Evolutionary conservation across 2,888 invertebrate genomes (phyloP).

Genomic region (Anodontia alba): DNA sequence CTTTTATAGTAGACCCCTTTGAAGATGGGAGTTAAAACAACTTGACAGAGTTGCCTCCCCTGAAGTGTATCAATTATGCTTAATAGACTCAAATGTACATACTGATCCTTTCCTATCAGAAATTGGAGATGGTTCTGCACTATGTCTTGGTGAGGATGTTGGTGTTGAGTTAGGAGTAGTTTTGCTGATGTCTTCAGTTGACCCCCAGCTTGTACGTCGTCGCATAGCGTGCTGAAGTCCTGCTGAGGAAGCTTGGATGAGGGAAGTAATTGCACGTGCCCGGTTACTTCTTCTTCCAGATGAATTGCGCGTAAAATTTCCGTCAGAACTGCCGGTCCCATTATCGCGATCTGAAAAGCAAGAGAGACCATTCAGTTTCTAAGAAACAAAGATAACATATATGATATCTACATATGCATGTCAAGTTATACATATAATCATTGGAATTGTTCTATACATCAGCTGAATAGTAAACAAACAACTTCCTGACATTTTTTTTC

Average conservation of each 20-base stretch:
- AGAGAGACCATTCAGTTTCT: background rate
- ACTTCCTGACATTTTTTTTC: too few relatives aligned
- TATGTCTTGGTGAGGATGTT: constrained; percentile 64
- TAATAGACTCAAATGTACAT: too few relatives aligned
- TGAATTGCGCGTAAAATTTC: constrained; percentile 49
- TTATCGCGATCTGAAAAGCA: background rate
- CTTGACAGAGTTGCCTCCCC: too few relatives aligned
- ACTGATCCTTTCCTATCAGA: constrained; percentile 46
- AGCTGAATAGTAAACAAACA: too few relatives aligned
- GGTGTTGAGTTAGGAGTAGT: constrained; percentile 51
- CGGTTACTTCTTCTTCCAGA: constrained; percentile 71
- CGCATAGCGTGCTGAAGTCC: constrained; percentile 66
- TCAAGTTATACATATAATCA: too few relatives aligned
- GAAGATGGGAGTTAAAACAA: too few relatives aligned
- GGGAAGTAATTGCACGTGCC: constrained; percentile 70
- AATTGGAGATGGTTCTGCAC: constrained; percentile 67
- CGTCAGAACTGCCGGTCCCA: background rate
- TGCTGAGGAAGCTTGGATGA: constrained; percentile 70
- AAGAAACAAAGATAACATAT: too few relatives aligned
- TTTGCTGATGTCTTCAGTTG: constrained; percentile 60
- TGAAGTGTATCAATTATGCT: too few relatives aligned
- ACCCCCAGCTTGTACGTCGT: constrained; percentile 68
- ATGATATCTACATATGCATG: too few relatives aligned
- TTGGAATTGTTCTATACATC: too few relatives aligned
- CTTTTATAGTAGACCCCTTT: too few relatives aligned